Evolutionary conservation across 2,797 vertebrate genomes (phyloP).

Genomic region (Ficedula albicollis): DNA sequence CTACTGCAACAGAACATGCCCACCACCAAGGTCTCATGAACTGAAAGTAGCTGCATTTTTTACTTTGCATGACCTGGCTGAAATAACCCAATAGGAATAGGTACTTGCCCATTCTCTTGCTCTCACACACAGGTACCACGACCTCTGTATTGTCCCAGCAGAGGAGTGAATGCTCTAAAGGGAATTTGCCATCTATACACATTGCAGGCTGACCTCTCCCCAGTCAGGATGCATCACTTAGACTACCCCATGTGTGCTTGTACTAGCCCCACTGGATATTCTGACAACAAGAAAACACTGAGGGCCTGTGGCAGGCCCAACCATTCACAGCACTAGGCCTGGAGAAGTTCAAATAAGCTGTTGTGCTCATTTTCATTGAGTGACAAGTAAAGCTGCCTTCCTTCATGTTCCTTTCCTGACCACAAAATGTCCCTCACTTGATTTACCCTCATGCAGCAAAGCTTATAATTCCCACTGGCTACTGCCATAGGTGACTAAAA

Average conservation of each 20-base stretch:
- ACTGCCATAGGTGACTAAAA: not conserved
- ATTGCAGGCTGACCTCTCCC: not conserved
- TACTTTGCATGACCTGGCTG: not conserved
- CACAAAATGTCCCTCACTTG: not conserved
- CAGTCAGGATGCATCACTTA: not conserved
- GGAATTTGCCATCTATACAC: not conserved
- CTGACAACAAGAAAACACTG: not conserved
- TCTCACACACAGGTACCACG: not conserved
- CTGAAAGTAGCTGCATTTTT: not conserved
- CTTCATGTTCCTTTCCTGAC: not conserved
- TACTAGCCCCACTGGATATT: not conserved
- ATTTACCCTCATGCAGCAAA: not conserved
- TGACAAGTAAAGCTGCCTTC: not conserved
- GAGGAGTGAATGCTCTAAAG: not conserved
- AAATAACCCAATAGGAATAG: not conserved
- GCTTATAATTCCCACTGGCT: not conserved
- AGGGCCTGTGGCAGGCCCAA: not conserved
- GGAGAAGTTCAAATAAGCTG: not conserved
- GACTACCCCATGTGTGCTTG: not conserved
- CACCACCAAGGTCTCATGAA: not conserved
- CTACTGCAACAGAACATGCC: not conserved
- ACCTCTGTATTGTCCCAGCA: not conserved
- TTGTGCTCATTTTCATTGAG: not conserved
- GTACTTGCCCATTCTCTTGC: not conserved
- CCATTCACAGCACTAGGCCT: not conserved